Percentiles rank a stretch among this genome's conserved stretches.
Conservation (phyloP, 2,888 invertebrate genomes). For the Hybos culiciformis region DNA sequence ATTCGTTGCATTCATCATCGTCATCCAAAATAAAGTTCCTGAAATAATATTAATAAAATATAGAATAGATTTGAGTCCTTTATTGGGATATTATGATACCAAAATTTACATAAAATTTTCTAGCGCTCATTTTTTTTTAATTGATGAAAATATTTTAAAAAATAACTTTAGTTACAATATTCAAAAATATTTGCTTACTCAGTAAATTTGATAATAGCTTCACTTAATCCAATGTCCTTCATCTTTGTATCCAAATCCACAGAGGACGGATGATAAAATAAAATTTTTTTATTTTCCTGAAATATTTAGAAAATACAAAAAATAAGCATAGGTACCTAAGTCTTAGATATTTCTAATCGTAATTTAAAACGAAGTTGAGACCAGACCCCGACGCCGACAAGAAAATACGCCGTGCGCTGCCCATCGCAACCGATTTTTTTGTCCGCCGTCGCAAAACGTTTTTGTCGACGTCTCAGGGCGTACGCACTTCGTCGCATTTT, state of each 20-base stretch:
- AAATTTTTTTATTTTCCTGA: slow-evolving; percentile 77
- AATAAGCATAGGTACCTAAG: no score
- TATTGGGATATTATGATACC: background rate
- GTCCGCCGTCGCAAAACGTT: no score
- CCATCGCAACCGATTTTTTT: no score
- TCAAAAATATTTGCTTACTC: slow-evolving; percentile 48
- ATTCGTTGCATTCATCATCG: slow-evolving; percentile 59
- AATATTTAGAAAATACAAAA: no score
- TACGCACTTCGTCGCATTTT: no score
- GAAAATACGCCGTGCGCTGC: no score
- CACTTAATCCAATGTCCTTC: slow-evolving; percentile 85
- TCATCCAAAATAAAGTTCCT: slow-evolving; percentile 20
- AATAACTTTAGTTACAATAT: background rate
- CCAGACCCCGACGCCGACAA: no score
- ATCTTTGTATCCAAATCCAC: slow-evolving; percentile 70
- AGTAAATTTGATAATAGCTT: slow-evolving; percentile 90
- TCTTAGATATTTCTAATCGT: no score
- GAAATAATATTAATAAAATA: background rate
- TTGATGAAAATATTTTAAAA: background rate
- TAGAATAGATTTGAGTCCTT: background rate
- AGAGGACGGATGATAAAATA: slow-evolving; percentile 75
- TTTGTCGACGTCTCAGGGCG: no score
- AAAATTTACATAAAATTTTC: background rate
- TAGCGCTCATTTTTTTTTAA: background rate
- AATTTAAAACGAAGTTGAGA: no score